Percentiles rank a stretch among this genome's conserved stretches.
These are phyloP conservation scores for Holcopasites calliopsidis DNA, from an alignment of 1,140 invertebrate genomes.

Conservation along the genomic window DNA sequence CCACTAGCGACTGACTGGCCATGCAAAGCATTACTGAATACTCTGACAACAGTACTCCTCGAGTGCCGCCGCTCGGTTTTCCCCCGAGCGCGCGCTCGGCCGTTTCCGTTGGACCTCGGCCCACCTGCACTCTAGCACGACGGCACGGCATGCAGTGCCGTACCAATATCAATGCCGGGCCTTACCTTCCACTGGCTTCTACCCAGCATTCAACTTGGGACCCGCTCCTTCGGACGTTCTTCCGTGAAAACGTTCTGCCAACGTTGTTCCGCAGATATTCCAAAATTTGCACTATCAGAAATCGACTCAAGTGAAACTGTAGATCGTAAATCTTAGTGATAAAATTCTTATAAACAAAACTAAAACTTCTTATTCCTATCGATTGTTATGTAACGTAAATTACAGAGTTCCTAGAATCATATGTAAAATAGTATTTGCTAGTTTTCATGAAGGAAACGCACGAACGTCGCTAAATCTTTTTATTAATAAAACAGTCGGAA, in stretches of 20 bases:
- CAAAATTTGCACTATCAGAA: too few species aligned
- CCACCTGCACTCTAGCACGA: slow-evolving; percentile 75
- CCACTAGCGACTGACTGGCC: slow-evolving; percentile 70
- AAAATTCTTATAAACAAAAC: accelerated
- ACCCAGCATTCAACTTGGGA: neutral
- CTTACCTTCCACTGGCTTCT: neutral
- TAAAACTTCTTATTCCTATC: neutral
- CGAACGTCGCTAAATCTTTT: too few species aligned
- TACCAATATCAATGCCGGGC: neutral
- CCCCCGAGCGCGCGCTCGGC: slow-evolving; percentile 65
- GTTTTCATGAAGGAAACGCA: slow-evolving; percentile 13
- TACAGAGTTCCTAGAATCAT: neutral
- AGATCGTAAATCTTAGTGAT: too few species aligned
- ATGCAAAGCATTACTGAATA: slow-evolving; percentile 78
- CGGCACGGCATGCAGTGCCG: slow-evolving; percentile 62
- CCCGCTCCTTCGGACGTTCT: neutral
- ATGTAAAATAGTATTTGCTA: neutral
- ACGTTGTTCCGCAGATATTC: too few species aligned
- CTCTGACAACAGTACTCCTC: slow-evolving; percentile 75
- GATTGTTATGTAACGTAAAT: slow-evolving; percentile 24
- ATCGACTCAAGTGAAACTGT: too few species aligned
- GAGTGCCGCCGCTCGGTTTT: slow-evolving; percentile 72
- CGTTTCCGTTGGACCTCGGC: slow-evolving; percentile 64
- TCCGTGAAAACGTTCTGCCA: too few species aligned
- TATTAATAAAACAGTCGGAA: too few species aligned